Evolutionary conservation across 2,113 vertebrate species (phyloP).

Genomic region (Sisor rabdophorus): DNA sequence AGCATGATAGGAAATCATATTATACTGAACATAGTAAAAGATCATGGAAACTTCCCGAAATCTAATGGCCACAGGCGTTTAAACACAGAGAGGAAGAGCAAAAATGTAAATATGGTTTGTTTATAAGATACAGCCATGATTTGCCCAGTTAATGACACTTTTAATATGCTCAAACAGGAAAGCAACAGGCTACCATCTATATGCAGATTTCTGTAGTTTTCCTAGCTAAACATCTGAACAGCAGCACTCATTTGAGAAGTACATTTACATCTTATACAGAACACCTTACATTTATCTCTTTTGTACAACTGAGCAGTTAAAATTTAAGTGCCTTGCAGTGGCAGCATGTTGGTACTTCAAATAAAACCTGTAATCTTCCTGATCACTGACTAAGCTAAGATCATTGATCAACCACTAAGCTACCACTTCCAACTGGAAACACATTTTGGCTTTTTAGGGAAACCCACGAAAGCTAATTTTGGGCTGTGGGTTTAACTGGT

Average conservation of each 20-base stretch:
- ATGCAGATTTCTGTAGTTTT: too few relatives aligned
- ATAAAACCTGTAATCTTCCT: too few relatives aligned
- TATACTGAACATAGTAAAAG: neutral
- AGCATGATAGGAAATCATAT: neutral
- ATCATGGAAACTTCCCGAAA: neutral
- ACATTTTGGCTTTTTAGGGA: too few relatives aligned
- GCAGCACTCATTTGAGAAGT: neutral
- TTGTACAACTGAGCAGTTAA: too few relatives aligned
- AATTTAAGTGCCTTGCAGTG: too few relatives aligned
- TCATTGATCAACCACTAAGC: too few relatives aligned
- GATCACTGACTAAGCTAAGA: too few relatives aligned
- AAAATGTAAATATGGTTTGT: neutral
- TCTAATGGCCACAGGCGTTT: neutral
- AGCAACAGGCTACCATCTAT: neutral
- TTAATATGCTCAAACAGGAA: slow-evolving; percentile 1
- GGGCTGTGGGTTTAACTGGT: too few relatives aligned
- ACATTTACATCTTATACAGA: neutral
- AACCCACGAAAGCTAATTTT: too few relatives aligned
- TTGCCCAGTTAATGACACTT: neutral
- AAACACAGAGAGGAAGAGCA: neutral
- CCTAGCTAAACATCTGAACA: neutral
- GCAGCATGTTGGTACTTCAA: too few relatives aligned
- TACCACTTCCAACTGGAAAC: too few relatives aligned
- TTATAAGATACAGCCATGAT: neutral
- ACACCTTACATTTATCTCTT: neutral